Evolutionary conservation across 1,140 invertebrate species (phyloP), one percentile per base, ranked within the genome.

Genomic region (Trialeurodes vaporariorum): DNA sequence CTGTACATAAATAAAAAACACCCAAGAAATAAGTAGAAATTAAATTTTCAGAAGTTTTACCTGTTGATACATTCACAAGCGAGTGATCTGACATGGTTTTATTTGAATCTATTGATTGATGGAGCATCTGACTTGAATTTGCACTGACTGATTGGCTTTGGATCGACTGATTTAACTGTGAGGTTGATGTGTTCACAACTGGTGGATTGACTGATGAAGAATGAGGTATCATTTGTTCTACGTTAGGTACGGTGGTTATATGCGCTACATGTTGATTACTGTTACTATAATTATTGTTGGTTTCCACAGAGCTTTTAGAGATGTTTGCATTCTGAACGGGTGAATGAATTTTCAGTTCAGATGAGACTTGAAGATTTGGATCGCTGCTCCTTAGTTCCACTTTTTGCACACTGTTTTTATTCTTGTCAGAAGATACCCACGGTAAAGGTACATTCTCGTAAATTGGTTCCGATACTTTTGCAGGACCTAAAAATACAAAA

Each of bases 361-460:
- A 22, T 24, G 73, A 1, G 74, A 61, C 25, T 73, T 73, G 64
- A 72, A 25, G 12, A n/a, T 23, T 27, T 63, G 25, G 24, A 22
- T 67, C 17, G n/a, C 26, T 27, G 61, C 72, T 76, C 72, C 2
- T 72, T 69, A 25, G 40, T 26, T 17, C n/a, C 27, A 23, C 24
- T 63, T 67, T 24, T 22, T 26, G 26, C 21, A 21, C 62, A 62
- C 27, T 62, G n/a, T 17, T 61, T 24, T 12, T 27, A 64, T 21
- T 40, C 2, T n/a, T 25, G 1, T 21, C 40, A 2, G 63, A n/a
- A 1, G 62, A 49, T 27, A 66, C 65, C 76, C 77, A 77, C 1
- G 74, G 72, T 25, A 87, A 71, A 12, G 87, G 87, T 11, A 90
- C 85, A 72, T 91, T 91, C 74, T 91, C 88, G 75, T 90, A 91